Conservation (phyloP, 1,140 invertebrate genomes). For the Prorops nasuta region DNA sequence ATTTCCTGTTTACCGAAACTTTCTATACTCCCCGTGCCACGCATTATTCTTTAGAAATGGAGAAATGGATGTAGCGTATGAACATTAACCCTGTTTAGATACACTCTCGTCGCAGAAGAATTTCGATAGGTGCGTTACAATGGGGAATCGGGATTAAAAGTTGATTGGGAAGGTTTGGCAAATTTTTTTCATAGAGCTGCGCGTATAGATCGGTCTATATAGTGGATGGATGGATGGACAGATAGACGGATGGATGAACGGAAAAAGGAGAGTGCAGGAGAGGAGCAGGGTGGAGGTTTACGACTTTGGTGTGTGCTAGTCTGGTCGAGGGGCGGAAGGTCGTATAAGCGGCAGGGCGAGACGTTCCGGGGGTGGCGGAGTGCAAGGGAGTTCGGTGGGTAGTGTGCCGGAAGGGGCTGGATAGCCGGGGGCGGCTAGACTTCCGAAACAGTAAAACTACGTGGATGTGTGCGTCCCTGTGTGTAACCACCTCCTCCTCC, state of each 20-base stretch:
- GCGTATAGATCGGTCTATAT: constrained; percentile 3
- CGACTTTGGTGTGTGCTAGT: constrained; percentile 44
- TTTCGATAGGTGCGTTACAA: no score
- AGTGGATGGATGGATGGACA: neutral
- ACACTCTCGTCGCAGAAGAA: no score
- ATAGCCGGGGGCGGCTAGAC: constrained; percentile 43
- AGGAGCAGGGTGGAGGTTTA: constrained; percentile 43
- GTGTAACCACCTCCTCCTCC: constrained; percentile 25
- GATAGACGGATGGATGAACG: constrained; percentile 7
- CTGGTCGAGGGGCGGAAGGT: constrained; percentile 42
- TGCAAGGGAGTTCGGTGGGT: neutral
- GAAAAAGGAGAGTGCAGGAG: constrained; percentile 17
- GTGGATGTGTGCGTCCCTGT: constrained; percentile 36
- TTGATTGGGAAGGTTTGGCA: no score
- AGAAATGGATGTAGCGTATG: no score
- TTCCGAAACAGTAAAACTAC: constrained; percentile 50
- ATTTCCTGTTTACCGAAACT: no score
- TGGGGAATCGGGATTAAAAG: no score
- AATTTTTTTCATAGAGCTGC: no score
- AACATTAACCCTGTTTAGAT: no score
- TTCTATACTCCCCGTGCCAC: no score
- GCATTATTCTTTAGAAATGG: no score
- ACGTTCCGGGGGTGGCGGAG: constrained; percentile 3
- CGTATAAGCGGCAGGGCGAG: constrained; percentile 34
- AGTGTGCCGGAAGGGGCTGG: constrained; percentile 19